Conservation (phyloP, 2,797 vertebrate species). For the Sarcophilus harrisii region DNA sequence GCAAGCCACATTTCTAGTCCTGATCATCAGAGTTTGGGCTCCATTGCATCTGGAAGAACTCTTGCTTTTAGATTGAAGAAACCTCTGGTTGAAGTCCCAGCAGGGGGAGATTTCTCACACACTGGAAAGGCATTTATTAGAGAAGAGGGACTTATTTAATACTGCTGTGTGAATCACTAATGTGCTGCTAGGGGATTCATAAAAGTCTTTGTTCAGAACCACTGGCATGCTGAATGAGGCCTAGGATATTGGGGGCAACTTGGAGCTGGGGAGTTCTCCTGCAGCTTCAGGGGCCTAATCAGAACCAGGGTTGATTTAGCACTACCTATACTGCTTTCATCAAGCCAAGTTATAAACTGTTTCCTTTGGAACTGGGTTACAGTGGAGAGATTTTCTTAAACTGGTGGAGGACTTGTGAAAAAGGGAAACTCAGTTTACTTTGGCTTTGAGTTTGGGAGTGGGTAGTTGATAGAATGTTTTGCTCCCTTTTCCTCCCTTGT, state of each 20-base stretch:
- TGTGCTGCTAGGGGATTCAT: not conserved
- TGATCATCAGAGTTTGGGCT: slow-evolving; percentile 24
- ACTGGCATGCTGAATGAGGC: not conserved
- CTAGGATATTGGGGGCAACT: not conserved
- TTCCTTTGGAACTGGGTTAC: not conserved
- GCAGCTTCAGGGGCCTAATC: not conserved
- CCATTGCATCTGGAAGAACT: slow-evolving; percentile 19
- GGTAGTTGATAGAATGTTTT: not conserved
- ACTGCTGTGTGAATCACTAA: not conserved
- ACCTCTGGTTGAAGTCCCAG: slow-evolving; percentile 48
- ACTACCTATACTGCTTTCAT: not conserved
- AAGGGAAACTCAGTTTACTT: not conserved
- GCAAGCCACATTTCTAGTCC: slow-evolving; percentile 47
- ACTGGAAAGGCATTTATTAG: slow-evolving; percentile 54
- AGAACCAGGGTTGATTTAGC: slow-evolving; percentile 15
- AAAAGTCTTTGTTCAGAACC: slow-evolving; percentile 12
- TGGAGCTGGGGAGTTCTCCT: not conserved
- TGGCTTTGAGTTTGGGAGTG: not conserved
- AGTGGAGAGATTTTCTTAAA: not conserved
- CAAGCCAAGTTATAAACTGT: not conserved
- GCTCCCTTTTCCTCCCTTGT: not conserved
- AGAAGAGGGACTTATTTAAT: slow-evolving; percentile 12
- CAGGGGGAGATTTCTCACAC: slow-evolving; percentile 34
- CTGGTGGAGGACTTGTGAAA: not conserved
- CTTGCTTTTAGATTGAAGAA: slow-evolving; percentile 9